Conservation (phyloP, 2,888 invertebrate genomes). For the Liodrosophila aerea region DNA sequence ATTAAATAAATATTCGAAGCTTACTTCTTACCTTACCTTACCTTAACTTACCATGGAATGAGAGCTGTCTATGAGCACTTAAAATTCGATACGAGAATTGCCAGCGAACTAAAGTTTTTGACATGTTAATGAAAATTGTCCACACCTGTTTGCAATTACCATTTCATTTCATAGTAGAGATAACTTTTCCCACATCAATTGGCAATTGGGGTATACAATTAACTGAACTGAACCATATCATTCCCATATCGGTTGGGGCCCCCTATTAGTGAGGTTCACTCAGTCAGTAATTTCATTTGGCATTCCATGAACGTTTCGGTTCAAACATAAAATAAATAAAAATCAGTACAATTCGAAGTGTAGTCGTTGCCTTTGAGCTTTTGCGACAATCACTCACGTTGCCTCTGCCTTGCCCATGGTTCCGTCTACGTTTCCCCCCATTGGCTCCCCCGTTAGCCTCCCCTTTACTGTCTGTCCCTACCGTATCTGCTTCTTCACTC, state of each 20-base stretch:
- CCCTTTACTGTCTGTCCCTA: not conserved
- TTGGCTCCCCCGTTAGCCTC: not conserved
- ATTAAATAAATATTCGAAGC: too few species aligned
- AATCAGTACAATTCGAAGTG: constrained; percentile 77
- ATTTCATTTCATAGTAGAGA: constrained; percentile 4
- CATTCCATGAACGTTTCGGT: constrained; percentile 77
- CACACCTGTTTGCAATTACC: constrained; percentile 44
- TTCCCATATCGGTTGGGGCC: constrained; percentile 12
- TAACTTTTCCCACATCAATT: constrained; percentile 68
- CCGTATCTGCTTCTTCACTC: not conserved
- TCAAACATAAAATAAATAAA: constrained; percentile 80
- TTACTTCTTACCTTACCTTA: too few species aligned
- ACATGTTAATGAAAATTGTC: constrained; percentile 58
- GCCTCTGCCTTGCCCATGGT: constrained; percentile 24
- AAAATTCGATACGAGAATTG: constrained; percentile 55
- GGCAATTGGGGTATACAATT: constrained; percentile 29
- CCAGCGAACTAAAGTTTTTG: constrained; percentile 6
- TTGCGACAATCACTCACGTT: constrained; percentile 76
- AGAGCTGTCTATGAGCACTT: constrained; percentile 34
- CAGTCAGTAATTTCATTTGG: constrained; percentile 50
- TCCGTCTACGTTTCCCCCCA: constrained; percentile 11
- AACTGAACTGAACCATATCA: constrained; percentile 47
- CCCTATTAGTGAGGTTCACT: constrained; percentile 48
- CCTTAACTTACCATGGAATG: too few species aligned
- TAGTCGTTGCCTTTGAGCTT: constrained; percentile 73